phyloP scores from a whole-genome alignment of 2,888 invertebrate species.

The Papilio demoleus region DNA sequence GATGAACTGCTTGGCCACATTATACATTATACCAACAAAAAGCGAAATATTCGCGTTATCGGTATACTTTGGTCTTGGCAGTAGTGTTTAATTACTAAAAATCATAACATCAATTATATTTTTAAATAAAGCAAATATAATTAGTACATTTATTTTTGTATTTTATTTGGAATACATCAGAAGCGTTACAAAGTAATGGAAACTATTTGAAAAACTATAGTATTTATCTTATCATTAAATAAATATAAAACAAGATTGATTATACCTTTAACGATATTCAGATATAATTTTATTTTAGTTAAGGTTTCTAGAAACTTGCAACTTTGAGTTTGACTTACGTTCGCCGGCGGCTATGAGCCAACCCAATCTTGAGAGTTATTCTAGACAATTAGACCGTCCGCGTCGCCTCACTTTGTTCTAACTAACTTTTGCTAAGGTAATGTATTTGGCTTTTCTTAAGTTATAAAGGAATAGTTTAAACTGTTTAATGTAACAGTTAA shows the following conservation, averaged over 20 bases:
- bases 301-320: conserved; percentile 60
- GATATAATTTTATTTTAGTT: conserved; percentile 53
- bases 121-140: too few relatives aligned
- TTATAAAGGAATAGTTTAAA: conserved; percentile 14
- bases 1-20: too few relatives aligned
- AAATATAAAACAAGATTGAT: background rate
- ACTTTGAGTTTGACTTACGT: conserved; percentile 53
- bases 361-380: conserved; percentile 65
- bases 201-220: too few relatives aligned
- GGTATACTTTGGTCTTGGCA: too few relatives aligned
- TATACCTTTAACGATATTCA: conserved; percentile 39
- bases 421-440: conserved; percentile 36
- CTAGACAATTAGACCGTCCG: conserved; percentile 59
- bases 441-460: conserved; percentile 21
- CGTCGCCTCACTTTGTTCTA: conserved; percentile 44
- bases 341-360: conserved; percentile 61
- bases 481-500: conserved; percentile 12
- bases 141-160: too few relatives aligned
- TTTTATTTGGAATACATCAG: too few relatives aligned
- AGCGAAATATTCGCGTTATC: too few relatives aligned
- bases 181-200: too few relatives aligned
- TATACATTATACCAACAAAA: too few relatives aligned
- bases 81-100: too few relatives aligned
- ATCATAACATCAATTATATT: too few relatives aligned
- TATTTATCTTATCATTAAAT: too few relatives aligned